A percentile compares a stretch with the other conserved stretches of the same genome.
phyloP scores from a whole-genome alignment of 92 coral and sea anemone genomes.

The Zoanthus solanderi region DNA sequence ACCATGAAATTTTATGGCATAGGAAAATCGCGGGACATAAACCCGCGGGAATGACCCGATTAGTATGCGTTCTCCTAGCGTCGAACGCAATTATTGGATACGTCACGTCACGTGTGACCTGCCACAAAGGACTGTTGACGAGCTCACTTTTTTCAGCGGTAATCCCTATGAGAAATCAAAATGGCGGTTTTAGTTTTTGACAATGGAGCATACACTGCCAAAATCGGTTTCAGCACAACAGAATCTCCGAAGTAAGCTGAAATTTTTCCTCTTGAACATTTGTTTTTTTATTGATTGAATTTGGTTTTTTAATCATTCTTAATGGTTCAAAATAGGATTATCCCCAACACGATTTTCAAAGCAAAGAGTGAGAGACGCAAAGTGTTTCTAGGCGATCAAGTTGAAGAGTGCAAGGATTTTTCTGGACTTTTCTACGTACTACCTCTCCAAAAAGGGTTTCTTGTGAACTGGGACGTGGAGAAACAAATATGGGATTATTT shows the following conservation, averaged over 20 bases:
- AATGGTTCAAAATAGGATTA: conserved; percentile 57
- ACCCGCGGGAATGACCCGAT: too few relatives aligned
- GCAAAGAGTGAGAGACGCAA: conserved; percentile 95
- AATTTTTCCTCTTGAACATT: neutral
- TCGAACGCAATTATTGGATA: too few relatives aligned
- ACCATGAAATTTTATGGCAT: too few relatives aligned
- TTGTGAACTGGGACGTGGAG: conserved; percentile 98
- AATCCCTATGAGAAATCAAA: conserved; percentile 57
- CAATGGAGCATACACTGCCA: conserved; percentile 86
- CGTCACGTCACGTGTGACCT: too few relatives aligned
- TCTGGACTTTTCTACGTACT: conserved; percentile 91
- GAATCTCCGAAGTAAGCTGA: conserved; percentile 80
- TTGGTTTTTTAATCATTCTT: neutral
- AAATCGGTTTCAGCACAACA: conserved; percentile 74
- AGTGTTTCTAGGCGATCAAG: conserved; percentile 93
- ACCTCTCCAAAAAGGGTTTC: conserved; percentile 93
- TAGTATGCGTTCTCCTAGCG: too few relatives aligned
- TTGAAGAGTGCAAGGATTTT: conserved; percentile 95
- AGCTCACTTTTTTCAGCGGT: conserved; percentile 11
- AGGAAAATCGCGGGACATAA: too few relatives aligned
- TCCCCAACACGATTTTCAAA: conserved; percentile 92
- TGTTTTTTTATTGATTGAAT: neutral
- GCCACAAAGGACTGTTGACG: too few relatives aligned
- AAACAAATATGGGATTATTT: conserved; percentile 98
- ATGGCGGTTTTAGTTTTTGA: conserved; percentile 95